Evolutionary conservation across 2,113 vertebrate species (phyloP).

Genomic region (Felis chaus): DNA sequence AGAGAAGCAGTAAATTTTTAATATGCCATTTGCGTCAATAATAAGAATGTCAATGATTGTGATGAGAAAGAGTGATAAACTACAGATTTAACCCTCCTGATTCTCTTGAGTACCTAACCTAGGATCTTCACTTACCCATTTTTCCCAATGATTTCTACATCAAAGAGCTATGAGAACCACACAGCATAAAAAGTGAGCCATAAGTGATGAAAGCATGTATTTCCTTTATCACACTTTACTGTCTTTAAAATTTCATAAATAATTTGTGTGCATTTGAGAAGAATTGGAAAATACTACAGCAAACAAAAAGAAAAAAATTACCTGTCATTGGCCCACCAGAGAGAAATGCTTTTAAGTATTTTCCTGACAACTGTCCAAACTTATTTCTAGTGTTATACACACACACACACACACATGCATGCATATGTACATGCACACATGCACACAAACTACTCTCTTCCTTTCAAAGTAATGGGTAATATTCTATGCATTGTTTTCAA

Average conservation of each 20-base stretch:
- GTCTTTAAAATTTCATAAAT: not conserved
- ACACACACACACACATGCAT: not conserved
- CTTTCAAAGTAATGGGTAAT: not conserved
- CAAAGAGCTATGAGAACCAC: not conserved
- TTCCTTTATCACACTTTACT: not conserved
- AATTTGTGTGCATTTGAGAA: not conserved
- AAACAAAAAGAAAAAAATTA: not conserved
- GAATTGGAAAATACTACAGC: not conserved
- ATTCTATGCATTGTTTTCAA: not conserved
- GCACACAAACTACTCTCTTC: not conserved
- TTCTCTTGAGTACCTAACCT: not conserved
- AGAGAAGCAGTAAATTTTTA: not conserved
- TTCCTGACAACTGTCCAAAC: not conserved
- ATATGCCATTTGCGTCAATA: not conserved
- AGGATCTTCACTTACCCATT: not conserved
- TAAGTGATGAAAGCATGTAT: not conserved
- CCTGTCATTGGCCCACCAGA: not conserved
- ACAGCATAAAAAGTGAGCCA: not conserved
- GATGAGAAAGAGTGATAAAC: not conserved
- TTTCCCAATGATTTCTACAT: not conserved
- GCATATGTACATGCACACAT: not conserved
- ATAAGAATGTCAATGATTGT: not conserved
- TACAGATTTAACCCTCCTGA: not conserved
- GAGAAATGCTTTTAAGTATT: not conserved
- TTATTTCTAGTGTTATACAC: not conserved